A percentile compares a stretch with the other conserved stretches of the same genome.
Conservation (phyloP, 2,797 vertebrate genomes). For the Chrosomus eos region DNA sequence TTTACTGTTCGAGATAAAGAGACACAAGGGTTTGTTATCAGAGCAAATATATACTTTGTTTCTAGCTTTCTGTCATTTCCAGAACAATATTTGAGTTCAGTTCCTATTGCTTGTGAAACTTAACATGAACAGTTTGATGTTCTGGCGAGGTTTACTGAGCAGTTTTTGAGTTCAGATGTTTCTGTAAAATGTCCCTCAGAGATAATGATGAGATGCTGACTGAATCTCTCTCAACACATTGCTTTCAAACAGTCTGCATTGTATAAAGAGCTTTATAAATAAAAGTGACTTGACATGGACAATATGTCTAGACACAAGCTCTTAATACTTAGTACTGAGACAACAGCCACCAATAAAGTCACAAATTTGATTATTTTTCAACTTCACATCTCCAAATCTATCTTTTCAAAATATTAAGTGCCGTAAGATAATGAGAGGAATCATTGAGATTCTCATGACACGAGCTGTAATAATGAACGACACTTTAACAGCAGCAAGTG, state of each 20-base stretch:
- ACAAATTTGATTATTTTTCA: background rate
- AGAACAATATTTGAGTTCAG: background rate
- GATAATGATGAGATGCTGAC: background rate
- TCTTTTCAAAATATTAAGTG: background rate
- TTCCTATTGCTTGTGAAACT: background rate
- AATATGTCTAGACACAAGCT: background rate
- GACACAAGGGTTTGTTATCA: background rate
- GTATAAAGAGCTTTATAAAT: background rate
- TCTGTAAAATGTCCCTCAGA: background rate
- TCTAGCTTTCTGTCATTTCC: background rate
- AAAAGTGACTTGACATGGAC: background rate
- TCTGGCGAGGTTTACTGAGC: background rate
- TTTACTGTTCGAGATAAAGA: constrained; percentile 28
- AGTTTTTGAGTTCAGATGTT: background rate
- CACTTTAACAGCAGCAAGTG: background rate
- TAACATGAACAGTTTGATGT: background rate
- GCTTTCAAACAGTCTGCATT: background rate
- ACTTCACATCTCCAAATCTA: background rate
- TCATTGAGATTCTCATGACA: background rate
- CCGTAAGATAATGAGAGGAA: background rate
- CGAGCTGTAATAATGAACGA: too few relatives aligned
- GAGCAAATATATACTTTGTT: background rate
- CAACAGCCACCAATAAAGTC: background rate
- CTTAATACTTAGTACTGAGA: background rate
- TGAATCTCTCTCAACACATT: background rate